Evolutionary conservation across 1,140 invertebrate species (phyloP).

Genomic region (Probaryconus sp.): DNA sequence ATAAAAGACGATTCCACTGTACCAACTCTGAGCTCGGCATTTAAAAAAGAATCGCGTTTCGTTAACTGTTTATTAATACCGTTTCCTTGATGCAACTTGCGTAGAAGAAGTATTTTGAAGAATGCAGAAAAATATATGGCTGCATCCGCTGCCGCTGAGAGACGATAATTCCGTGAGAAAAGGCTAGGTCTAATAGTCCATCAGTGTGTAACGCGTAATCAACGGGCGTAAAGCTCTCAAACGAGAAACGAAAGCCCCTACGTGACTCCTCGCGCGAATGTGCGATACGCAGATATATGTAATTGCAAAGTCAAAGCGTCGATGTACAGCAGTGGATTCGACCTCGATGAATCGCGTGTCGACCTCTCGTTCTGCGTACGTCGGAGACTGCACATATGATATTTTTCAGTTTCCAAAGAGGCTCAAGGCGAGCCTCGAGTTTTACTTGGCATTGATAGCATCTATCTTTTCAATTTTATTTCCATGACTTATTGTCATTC

Average conservation of each 20-base stretch:
- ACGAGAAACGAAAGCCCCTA: constrained; percentile 53
- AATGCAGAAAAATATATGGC: constrained; percentile 52
- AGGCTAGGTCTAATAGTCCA: constrained; percentile 54
- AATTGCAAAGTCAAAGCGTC: constrained; percentile 60
- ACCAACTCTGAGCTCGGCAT: neutral
- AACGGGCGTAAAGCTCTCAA: constrained; percentile 58
- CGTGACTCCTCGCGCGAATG: constrained; percentile 57
- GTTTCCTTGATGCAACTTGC: constrained; percentile 32
- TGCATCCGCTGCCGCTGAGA: constrained; percentile 41
- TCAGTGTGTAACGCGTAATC: constrained; percentile 57
- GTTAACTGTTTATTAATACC: constrained; percentile 52
- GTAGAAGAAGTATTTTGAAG: constrained; percentile 42
- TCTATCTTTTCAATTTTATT: constrained; percentile 45
- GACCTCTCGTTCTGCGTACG: constrained; percentile 61
- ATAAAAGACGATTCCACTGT: too few species aligned
- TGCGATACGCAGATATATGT: constrained; percentile 62
- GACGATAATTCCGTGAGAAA: constrained; percentile 58
- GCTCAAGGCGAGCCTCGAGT: constrained; percentile 49
- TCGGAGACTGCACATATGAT: constrained; percentile 46
- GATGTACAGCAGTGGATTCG: constrained; percentile 55
- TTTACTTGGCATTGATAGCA: constrained; percentile 45
- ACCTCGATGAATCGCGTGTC: constrained; percentile 62
- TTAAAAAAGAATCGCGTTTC: constrained; percentile 27
- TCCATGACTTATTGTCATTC: constrained; percentile 52
- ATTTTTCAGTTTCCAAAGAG: constrained; percentile 56